A percentile compares a stretch with the other conserved stretches of the same genome.
Conservation (phyloP, 2,888 invertebrate species). For the Uropetala carovei region DNA sequence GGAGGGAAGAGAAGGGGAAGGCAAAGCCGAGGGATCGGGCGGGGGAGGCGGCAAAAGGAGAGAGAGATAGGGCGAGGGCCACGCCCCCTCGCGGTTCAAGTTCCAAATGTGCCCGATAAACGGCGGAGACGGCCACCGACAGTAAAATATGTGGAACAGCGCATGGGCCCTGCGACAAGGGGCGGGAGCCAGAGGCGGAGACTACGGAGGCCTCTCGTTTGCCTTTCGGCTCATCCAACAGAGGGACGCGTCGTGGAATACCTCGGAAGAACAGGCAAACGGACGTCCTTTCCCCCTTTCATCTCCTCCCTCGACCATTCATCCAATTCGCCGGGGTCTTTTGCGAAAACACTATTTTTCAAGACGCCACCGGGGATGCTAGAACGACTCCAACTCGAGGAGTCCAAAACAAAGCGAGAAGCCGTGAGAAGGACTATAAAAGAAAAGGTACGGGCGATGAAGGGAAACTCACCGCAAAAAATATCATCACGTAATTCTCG, state of each 20-base stretch:
- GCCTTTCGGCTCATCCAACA: not conserved
- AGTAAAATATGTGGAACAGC: constrained; percentile 6
- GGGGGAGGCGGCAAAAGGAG: not conserved
- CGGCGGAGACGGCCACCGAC: constrained; percentile 25
- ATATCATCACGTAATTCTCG: too few species aligned
- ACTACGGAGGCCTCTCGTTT: not conserved
- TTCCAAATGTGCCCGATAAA: constrained; percentile 11
- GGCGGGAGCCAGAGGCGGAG: not conserved
- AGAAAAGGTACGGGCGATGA: too few species aligned
- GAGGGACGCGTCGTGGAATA: too few species aligned
- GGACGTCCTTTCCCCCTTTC: not conserved
- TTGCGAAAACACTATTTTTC: too few species aligned
- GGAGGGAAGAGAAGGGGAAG: not conserved
- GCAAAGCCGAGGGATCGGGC: not conserved
- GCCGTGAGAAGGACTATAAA: too few species aligned
- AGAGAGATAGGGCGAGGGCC: not conserved
- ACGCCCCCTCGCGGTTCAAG: constrained; percentile 18
- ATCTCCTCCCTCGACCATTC: not conserved
- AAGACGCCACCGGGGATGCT: too few species aligned
- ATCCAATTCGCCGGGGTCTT: too few species aligned
- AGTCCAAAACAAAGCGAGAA: too few species aligned
- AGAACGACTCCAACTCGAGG: too few species aligned
- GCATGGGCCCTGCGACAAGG: not conserved
- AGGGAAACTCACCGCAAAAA: too few species aligned
- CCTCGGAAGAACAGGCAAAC: not conserved